Evolutionary conservation across 2,888 invertebrate species (phyloP).

Genomic region (Synanthedon myopaeformis): DNA sequence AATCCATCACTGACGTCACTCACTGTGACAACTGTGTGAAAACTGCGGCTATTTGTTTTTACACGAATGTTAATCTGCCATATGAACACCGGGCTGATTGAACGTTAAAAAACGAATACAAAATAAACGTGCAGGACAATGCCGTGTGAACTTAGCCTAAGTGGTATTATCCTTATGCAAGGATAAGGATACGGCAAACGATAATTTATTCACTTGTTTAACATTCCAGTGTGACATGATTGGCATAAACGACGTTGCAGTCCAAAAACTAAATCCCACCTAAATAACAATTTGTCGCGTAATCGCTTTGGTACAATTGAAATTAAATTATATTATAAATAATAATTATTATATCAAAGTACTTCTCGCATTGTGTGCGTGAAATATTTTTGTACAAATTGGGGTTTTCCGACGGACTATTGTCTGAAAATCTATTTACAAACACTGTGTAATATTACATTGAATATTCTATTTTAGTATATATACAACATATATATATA

Average conservation of each 20-base stretch:
- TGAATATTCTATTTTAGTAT: slow-evolving; percentile 56
- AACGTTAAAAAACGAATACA: no score
- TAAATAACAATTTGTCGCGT: slow-evolving; percentile 30
- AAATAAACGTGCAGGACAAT: no score
- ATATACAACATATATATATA: slow-evolving; percentile 6
- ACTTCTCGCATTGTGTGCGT: slow-evolving; percentile 33
- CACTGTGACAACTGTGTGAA: no score
- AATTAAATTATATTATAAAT: slow-evolving; percentile 13
- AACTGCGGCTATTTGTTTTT: no score
- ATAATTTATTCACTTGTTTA: slow-evolving; percentile 18
- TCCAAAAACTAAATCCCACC: slow-evolving; percentile 63
- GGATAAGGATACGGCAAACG: no score
- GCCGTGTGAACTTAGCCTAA: no score
- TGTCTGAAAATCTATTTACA: slow-evolving; percentile 59
- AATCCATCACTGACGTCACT: no score
- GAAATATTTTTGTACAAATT: slow-evolving; percentile 62
- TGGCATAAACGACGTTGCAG: slow-evolving; percentile 32
- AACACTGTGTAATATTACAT: slow-evolving; percentile 53
- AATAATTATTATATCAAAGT: slow-evolving; percentile 26
- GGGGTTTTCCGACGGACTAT: slow-evolving; percentile 40
- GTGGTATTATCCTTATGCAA: slow-evolving; percentile 13
- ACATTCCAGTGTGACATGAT: slow-evolving; percentile 56
- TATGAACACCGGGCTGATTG: no score
- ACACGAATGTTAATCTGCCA: no score
- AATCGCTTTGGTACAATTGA: slow-evolving; percentile 32